A percentile compares a stretch with the other conserved stretches of the same genome.
phyloP scores from a whole-genome alignment of 53 echinoderm and acorn worm species.

The Paelopatides confundens region DNA sequence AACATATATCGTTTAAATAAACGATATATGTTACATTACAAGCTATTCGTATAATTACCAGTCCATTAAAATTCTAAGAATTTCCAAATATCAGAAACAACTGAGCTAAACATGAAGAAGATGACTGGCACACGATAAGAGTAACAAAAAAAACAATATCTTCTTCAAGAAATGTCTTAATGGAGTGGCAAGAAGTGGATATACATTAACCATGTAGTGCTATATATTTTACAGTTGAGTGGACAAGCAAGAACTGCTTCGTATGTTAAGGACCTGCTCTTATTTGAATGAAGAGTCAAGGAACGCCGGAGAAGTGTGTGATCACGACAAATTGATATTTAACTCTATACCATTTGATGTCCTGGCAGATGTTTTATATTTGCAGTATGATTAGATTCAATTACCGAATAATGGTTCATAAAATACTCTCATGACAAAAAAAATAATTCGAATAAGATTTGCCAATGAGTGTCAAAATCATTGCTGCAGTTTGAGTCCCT shows the following conservation, averaged over 20 bases:
- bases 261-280: not conserved
- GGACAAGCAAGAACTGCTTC: not conserved
- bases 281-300: not conserved
- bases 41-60: too few relatives aligned
- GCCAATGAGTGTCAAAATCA: not conserved
- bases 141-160: too few relatives aligned
- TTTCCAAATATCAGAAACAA: too few relatives aligned
- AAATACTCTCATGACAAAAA: not conserved
- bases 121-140: too few relatives aligned
- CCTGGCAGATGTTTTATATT: not conserved
- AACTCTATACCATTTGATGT: not conserved
- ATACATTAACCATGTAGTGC: not conserved
- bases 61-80: too few relatives aligned
- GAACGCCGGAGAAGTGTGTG: not conserved
- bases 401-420: not conserved
- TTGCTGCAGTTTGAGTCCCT: not conserved
- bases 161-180: too few relatives aligned
- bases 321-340: constrained; percentile 3
- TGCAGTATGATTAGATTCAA: not conserved
- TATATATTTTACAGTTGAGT: not conserved
- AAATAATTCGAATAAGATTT: not conserved
- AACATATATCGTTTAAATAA: too few relatives aligned
- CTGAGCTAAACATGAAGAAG: too few relatives aligned
- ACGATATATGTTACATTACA: too few relatives aligned
- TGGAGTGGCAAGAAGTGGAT: not conserved